These are phyloP conservation scores for Noctua fimbriata DNA, from an alignment of 2,888 invertebrate species.

Conservation along the genomic window DNA sequence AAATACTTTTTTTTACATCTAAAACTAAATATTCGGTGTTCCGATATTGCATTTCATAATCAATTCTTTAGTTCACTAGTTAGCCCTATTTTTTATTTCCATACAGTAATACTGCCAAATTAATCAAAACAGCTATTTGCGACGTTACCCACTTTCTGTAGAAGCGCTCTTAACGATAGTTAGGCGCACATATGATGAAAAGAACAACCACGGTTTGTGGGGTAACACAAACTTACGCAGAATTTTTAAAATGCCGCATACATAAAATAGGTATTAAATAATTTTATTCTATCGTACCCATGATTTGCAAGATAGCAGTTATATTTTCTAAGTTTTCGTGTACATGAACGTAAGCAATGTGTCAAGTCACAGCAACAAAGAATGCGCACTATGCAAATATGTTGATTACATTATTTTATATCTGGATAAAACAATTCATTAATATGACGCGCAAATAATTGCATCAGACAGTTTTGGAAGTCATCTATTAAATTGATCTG, in stretches of 20 bases:
- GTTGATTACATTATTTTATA: not conserved
- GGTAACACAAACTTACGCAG: not conserved
- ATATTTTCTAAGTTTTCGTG: not conserved
- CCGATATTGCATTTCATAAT: too few relatives aligned
- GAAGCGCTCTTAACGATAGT: too few relatives aligned
- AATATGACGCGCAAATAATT: constrained; percentile 10
- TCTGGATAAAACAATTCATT: not conserved
- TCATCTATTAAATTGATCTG: not conserved
- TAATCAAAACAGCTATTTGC: too few relatives aligned
- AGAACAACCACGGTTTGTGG: not conserved
- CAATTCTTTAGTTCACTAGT: too few relatives aligned
- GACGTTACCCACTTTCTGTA: too few relatives aligned
- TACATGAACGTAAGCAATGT: not conserved
- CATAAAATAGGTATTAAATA: not conserved
- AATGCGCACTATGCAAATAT: not conserved
- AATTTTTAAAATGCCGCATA: not conserved
- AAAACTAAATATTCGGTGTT: too few relatives aligned
- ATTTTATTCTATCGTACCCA: not conserved
- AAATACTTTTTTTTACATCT: too few relatives aligned
- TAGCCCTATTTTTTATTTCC: too few relatives aligned
- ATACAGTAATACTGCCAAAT: too few relatives aligned
- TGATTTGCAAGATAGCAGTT: not conserved
- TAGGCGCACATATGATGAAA: too few relatives aligned
- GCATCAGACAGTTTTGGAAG: not conserved
- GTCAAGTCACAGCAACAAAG: not conserved